Evolutionary conservation across 2,797 vertebrate genomes (phyloP), one percentile per base, ranked within the genome.

Genomic region (Phylloscopus collybita): DNA sequence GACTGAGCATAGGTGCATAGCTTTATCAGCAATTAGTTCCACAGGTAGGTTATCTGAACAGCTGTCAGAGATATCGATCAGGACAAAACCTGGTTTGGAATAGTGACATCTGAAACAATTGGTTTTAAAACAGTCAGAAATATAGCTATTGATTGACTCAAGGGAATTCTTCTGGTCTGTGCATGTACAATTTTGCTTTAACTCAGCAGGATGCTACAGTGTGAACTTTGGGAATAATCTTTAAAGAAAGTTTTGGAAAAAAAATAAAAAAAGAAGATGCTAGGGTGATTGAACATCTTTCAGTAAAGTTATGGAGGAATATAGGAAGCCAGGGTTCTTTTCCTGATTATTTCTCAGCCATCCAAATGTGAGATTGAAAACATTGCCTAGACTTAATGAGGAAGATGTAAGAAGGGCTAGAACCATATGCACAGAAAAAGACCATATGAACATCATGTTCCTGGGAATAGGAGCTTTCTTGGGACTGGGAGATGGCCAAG

Each of bases 11-110:
- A 93, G 50, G 25, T 83, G 69, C 49, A 57, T 32, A 78, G 74
- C 57, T 91, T 91, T 91, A 96, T 81, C 60, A 92, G 92, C 94
- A 96, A 85, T 97, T 97, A 97, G 95, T 95, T 96, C 88, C 50
- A 59, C 82, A 89, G 83, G 94, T 85, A 74, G 92, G 80, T 94
- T 96, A 93, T 96, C 84, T 93, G 93, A 87, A 89, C 45, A 40
- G 51, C 90, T 90, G 93, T 75, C 93, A 87, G 88, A 83, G 82
- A 38, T 95, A 97, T 92, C 59, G 96, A 97, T 96, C 86, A 95
- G 78, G 83, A 44, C 71, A 86, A 94, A 94, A 95, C 80, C 73
- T 93, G 74, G 80, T 95, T 86, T 86, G 80, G 86, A 87, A 91
- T 85, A 93, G 90, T 50, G 92, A 84, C 87, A 92, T 88, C 92